phyloP scores from a whole-genome alignment of 1,140 invertebrate genomes.

The Pentalonia nigronervosa region DNA sequence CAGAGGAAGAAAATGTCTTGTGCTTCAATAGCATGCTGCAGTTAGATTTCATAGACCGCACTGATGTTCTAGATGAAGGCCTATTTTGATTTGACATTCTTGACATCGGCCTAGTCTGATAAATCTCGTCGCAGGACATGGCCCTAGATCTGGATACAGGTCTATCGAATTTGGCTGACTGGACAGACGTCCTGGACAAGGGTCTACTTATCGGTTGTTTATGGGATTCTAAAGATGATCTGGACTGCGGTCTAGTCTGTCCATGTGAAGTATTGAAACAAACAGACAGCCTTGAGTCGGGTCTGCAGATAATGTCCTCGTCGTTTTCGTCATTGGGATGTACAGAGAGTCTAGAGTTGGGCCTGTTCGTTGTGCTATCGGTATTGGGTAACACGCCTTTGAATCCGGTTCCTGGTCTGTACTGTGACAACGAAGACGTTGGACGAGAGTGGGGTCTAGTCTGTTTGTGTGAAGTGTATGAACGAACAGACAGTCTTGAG shows the following conservation, averaged over 20 bases:
- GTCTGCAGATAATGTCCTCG: not conserved
- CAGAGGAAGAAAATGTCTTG: too few relatives aligned
- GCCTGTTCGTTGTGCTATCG: not conserved
- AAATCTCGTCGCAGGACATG: not conserved
- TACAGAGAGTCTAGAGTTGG: not conserved
- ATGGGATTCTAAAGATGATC: not conserved
- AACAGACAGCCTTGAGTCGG: not conserved
- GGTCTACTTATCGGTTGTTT: not conserved
- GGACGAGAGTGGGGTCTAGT: not conserved
- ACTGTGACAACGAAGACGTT: not conserved
- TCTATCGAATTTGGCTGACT: too few relatives aligned
- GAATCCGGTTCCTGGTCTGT: not conserved
- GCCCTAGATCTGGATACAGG: too few relatives aligned
- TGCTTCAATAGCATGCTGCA: too few relatives aligned
- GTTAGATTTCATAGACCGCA: not conserved
- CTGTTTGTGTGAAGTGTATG: not conserved
- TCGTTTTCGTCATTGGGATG: not conserved
- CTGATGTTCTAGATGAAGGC: not conserved
- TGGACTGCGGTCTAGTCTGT: not conserved
- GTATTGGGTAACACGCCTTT: not conserved
- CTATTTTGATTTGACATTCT: not conserved
- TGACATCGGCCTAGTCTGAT: not conserved
- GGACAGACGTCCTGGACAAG: not conserved
- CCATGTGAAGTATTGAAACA: not conserved
- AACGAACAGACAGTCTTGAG: not conserved